phyloP scores from a whole-genome alignment of 1,140 invertebrate species.

The Drosophila sp. region DNA sequence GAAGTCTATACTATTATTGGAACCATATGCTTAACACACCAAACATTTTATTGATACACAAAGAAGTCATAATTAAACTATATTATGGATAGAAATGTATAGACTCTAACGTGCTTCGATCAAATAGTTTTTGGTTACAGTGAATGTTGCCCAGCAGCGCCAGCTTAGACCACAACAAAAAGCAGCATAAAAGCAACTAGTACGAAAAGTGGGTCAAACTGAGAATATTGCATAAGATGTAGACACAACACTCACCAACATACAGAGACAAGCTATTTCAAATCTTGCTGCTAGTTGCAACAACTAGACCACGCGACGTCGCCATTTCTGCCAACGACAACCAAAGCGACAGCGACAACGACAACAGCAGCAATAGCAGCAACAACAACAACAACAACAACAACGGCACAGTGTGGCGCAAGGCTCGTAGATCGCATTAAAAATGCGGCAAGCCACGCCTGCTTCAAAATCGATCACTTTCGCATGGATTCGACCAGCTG shows the following conservation, averaged over 20 bases:
- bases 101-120: slow-evolving; percentile 26
- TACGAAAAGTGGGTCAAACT: slow-evolving; percentile 73
- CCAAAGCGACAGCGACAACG: slow-evolving; percentile 21
- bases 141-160: slow-evolving; percentile 67
- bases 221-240: slow-evolving; percentile 79
- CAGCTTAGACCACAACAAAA: slow-evolving; percentile 62
- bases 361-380: slow-evolving; percentile 21
- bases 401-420: slow-evolving; percentile 55
- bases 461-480: slow-evolving; percentile 82
- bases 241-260: slow-evolving; percentile 65
- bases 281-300: slow-evolving; percentile 75
- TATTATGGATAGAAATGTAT: slow-evolving; percentile 6
- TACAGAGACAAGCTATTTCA: slow-evolving; percentile 61
- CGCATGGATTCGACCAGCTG: slow-evolving; percentile 56
- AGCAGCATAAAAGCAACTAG: slow-evolving; percentile 51
- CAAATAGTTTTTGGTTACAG: slow-evolving; percentile 48
- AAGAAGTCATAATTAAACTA: not conserved
- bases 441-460: slow-evolving; percentile 70
- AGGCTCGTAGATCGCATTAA: slow-evolving; percentile 51
- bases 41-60: no score
- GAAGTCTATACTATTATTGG: no score
- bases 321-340: slow-evolving; percentile 45
- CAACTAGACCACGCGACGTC: slow-evolving; percentile 72
- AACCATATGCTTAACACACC: no score
- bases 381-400: slow-evolving; percentile 19